Evolutionary conservation across 2,113 vertebrate species (phyloP), one percentile per base, ranked within the genome.

Genomic region (Hepsetus odoe): DNA sequence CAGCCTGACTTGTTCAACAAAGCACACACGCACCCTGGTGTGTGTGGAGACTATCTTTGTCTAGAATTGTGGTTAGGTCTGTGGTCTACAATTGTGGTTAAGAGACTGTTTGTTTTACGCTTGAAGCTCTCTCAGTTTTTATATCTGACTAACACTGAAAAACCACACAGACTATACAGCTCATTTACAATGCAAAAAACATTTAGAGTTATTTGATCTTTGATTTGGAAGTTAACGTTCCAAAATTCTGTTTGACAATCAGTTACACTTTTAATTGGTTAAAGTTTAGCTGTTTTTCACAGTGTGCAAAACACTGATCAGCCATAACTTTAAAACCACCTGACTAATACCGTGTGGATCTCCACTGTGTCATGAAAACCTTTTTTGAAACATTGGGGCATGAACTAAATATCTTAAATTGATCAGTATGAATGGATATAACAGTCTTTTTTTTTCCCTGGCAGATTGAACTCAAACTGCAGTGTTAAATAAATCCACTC

Each of bases 1-100:
- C 53, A 58, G 51, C 24, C 30, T 80, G 55, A 7, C 56, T 56
- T 56, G 53, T 20, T 55, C 33, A 76, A 56, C 14, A 49, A 28
- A n/a, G n/a, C 13, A 72, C 33, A 56, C 64, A 59, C 20, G 38
- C 40, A 75, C 40, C 14, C 20, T 49, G 10, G 28, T 8, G 16
- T 11, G 24, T 30, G 24, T 68, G 53, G 53, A 56, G 53, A n/a
- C n/a, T 59, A 30, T 59, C 24, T 59, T 6, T 6, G 28, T 62
- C 16, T 14, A 18, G 28, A 18, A 2, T 3, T 62, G 59, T 30
- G 59, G 30, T 62, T 33, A 35, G 51, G 51, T 2, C 22, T 55
- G 51, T 53, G 20, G 28, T 62, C 59, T 32, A 16, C 13, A 62
- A 20, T 0, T 33, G 30, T 32, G 59, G 16, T 62, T 16, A 33